Evolutionary conservation across 2,888 invertebrate genomes (phyloP).

Genomic region (Ophraella communa): DNA sequence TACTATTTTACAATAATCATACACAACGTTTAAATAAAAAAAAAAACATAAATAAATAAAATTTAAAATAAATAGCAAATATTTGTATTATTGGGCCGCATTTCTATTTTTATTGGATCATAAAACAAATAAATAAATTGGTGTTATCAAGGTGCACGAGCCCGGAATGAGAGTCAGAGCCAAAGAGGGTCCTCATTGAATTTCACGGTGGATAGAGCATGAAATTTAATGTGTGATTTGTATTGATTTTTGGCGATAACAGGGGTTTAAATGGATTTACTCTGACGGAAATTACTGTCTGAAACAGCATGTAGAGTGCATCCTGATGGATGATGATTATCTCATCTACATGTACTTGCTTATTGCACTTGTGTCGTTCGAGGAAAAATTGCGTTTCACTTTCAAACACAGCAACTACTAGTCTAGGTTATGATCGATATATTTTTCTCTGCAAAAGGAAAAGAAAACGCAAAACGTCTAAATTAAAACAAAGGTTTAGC

Average conservation of each 20-base stretch:
- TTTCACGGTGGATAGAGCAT: slow-evolving; percentile 35
- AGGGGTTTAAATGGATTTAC: slow-evolving; percentile 24
- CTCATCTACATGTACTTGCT: slow-evolving; percentile 18
- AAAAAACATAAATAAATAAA: too few relatives aligned
- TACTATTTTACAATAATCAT: too few relatives aligned
- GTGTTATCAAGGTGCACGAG: slow-evolving; percentile 9
- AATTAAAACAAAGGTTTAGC: too few relatives aligned
- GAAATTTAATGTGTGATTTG: slow-evolving; percentile 36
- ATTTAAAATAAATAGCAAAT: too few relatives aligned
- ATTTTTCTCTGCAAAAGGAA: too few relatives aligned
- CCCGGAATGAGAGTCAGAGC: slow-evolving; percentile 1
- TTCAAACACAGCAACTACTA: too few relatives aligned
- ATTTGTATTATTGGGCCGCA: too few relatives aligned
- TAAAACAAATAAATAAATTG: slow-evolving; percentile 12
- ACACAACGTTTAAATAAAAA: too few relatives aligned
- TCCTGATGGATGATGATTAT: slow-evolving; percentile 22
- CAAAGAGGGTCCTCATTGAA: slow-evolving; percentile 32
- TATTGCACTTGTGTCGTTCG: not conserved
- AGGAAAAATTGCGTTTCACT: too few relatives aligned
- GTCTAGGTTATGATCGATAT: too few relatives aligned
- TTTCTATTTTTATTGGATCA: not conserved
- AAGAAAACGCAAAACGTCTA: too few relatives aligned
- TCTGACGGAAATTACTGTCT: slow-evolving; percentile 27
- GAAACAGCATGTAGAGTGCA: slow-evolving; percentile 14
- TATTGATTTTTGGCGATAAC: slow-evolving; percentile 31